Evolutionary conservation across 92 coral and sea anemone genomes (phyloP).

Genomic region (Zoanthus solanderi): DNA sequence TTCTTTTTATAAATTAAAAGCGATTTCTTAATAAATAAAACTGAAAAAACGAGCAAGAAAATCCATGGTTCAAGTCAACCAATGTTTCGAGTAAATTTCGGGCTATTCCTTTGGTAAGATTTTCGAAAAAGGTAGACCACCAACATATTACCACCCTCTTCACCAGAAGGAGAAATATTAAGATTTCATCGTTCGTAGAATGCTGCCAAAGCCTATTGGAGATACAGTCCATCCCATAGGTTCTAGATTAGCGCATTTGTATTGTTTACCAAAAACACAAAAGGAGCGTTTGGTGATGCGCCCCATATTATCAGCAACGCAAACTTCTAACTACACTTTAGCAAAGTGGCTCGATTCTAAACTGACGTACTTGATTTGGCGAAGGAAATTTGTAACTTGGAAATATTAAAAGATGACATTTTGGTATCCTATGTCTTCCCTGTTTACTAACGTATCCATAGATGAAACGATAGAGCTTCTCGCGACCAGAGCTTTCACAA

Average conservation of each 20-base stretch:
- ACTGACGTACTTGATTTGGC: background rate
- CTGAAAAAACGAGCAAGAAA: no score
- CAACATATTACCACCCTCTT: background rate
- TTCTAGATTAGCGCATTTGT: background rate
- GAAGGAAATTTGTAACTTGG: background rate
- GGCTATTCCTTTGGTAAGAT: background rate
- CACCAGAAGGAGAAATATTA: background rate
- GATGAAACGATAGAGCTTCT: constrained; percentile 37
- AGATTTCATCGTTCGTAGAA: background rate
- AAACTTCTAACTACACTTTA: background rate
- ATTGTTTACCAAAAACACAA: background rate
- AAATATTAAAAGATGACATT: no score
- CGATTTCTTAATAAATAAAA: no score
- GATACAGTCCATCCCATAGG: background rate
- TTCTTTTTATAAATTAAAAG: no score
- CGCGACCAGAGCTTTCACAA: constrained; percentile 31
- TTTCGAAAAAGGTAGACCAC: background rate
- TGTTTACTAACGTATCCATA: constrained; percentile 36
- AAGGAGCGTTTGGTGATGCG: background rate
- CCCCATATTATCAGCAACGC: background rate
- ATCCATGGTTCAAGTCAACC: no score
- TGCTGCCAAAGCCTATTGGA: background rate
- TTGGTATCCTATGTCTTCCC: background rate
- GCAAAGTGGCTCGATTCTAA: background rate
- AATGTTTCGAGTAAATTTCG: background rate